Evolutionary conservation across 2,888 invertebrate genomes (phyloP).

Genomic region (Seira ritae): DNA sequence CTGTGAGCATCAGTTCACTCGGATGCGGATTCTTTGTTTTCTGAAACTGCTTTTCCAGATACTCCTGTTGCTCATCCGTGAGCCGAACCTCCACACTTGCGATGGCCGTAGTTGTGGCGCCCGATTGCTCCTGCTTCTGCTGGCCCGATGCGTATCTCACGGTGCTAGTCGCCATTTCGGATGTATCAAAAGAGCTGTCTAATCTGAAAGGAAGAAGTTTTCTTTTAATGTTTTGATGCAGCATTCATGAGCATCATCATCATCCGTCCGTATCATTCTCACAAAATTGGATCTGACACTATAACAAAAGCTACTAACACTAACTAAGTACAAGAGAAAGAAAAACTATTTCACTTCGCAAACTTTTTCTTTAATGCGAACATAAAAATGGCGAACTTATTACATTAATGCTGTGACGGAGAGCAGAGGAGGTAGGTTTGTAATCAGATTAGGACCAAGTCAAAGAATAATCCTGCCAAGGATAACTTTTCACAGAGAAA

Average conservation of each 20-base stretch:
- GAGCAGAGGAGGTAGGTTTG: too few relatives aligned
- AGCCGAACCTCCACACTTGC: slow-evolving; percentile 74
- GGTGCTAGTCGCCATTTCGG: slow-evolving; percentile 70
- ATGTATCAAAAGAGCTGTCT: neutral
- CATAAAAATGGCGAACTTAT: too few relatives aligned
- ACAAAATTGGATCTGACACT: neutral
- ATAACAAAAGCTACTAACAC: neutral
- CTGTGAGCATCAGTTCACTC: slow-evolving; percentile 77
- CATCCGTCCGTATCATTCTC: neutral
- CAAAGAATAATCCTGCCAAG: too few relatives aligned
- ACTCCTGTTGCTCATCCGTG: slow-evolving; percentile 77
- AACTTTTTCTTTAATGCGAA: too few relatives aligned
- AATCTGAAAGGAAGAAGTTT: neutral
- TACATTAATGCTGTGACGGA: too few relatives aligned
- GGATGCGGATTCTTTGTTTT: slow-evolving; percentile 78
- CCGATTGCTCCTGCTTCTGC: slow-evolving; percentile 40
- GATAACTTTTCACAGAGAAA: too few relatives aligned
- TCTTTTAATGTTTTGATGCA: neutral
- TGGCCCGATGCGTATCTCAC: slow-evolving; percentile 59
- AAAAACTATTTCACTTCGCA: neutral
- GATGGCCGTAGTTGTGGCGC: slow-evolving; percentile 29
- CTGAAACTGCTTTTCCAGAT: slow-evolving; percentile 78
- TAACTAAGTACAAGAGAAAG: neutral
- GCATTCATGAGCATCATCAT: neutral
- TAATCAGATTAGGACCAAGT: too few relatives aligned